phyloP scores from a whole-genome alignment of 2,888 invertebrate species.

The Exephanes ischioxanthus region DNA sequence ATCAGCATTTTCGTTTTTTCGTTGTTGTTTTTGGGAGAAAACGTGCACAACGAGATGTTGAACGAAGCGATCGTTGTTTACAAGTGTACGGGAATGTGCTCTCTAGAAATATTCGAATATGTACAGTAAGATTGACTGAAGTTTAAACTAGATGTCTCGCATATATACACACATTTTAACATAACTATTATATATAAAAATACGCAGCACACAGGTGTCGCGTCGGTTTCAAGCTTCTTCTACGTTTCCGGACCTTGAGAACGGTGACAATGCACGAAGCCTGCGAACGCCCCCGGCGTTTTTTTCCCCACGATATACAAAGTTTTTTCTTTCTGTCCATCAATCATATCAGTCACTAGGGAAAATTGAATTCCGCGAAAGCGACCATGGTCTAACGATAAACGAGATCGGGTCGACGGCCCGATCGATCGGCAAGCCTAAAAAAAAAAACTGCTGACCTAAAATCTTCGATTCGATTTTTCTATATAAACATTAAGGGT shows the following conservation, averaged over 20 bases:
- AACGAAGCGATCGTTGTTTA: slow-evolving; percentile 10
- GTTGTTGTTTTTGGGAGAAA: background rate
- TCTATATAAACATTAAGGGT: slow-evolving; percentile 14
- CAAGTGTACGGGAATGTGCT: slow-evolving; percentile 63
- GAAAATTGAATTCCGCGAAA: background rate
- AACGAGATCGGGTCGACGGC: slow-evolving; percentile 4
- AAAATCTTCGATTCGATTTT: slow-evolving; percentile 29
- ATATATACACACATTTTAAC: slow-evolving; percentile 24
- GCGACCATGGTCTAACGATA: slow-evolving; percentile 4
- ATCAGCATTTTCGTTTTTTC: background rate
- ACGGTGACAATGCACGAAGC: slow-evolving; percentile 8
- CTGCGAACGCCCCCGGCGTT: background rate
- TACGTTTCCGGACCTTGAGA: slow-evolving; percentile 16
- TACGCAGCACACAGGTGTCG: slow-evolving; percentile 28
- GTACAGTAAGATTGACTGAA: slow-evolving; percentile 70
- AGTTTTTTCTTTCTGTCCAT: slow-evolving; percentile 4
- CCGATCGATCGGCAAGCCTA: slow-evolving; percentile 46
- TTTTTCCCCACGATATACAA: slow-evolving; percentile 21
- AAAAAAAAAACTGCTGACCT: slow-evolving; percentile 38
- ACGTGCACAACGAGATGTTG: slow-evolving; percentile 4
- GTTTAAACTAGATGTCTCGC: slow-evolving; percentile 58
- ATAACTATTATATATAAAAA: slow-evolving; percentile 48
- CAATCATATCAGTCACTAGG: slow-evolving; percentile 9
- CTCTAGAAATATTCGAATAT: slow-evolving; percentile 52
- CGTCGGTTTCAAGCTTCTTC: slow-evolving; percentile 26